These are phyloP conservation scores for Urechis unicinctus DNA, from an alignment of 2,888 invertebrate genomes.

Conservation along the genomic window DNA sequence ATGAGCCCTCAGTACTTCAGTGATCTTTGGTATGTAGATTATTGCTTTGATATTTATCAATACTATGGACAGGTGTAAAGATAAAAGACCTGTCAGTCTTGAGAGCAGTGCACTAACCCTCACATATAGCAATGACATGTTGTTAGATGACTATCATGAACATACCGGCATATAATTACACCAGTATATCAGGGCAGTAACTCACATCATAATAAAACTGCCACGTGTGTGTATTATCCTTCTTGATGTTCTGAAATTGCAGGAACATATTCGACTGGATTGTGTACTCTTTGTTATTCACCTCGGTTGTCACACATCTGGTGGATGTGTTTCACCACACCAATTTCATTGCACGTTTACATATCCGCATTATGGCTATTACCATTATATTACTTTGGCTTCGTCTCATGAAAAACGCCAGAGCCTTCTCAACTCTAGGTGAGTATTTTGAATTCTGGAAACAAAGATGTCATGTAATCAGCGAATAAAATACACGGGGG, in stretches of 20 bases:
- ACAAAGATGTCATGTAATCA: not conserved
- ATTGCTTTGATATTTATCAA: too few species aligned
- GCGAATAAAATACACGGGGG: too few species aligned
- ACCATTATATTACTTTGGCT: constrained; percentile 46
- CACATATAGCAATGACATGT: too few species aligned
- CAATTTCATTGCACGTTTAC: constrained; percentile 30
- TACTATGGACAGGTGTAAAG: too few species aligned
- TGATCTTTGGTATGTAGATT: constrained; percentile 35
- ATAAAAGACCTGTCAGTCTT: too few species aligned
- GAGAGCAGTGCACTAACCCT: too few species aligned
- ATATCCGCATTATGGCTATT: constrained; percentile 42
- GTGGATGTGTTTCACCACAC: constrained; percentile 35
- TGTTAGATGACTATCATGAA: too few species aligned
- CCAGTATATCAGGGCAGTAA: too few species aligned
- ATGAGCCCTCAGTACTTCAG: constrained; percentile 37
- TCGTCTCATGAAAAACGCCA: constrained; percentile 41
- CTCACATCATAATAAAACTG: not conserved
- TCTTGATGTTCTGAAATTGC: not conserved
- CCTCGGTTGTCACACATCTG: constrained; percentile 36
- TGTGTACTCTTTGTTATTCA: constrained; percentile 35
- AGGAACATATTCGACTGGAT: constrained; percentile 50
- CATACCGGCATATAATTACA: too few species aligned
- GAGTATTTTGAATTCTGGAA: too few species aligned
- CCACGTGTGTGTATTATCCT: not conserved
- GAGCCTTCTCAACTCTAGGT: constrained; percentile 42